These are phyloP conservation scores for Leptonema lineaticorne DNA, from an alignment of 1,140 invertebrate genomes.

Conservation along the genomic window DNA sequence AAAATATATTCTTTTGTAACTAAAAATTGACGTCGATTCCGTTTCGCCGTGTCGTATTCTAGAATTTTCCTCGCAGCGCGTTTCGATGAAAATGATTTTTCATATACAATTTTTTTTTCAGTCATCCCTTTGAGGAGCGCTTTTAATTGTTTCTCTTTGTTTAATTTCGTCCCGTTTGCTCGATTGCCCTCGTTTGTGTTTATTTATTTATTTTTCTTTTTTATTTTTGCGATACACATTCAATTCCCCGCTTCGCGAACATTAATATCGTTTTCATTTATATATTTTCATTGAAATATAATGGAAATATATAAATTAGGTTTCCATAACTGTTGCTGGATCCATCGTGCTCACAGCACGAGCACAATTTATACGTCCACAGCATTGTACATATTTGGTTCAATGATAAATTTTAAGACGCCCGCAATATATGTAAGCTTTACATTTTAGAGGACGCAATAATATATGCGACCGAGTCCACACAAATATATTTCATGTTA, in stretches of 20 bases:
- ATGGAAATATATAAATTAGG: too few species aligned
- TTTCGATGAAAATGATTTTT: constrained; percentile 2
- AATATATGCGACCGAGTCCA: too few species aligned
- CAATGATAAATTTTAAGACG: too few species aligned
- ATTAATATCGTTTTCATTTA: not conserved
- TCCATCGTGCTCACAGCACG: too few species aligned
- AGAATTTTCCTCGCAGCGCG: not conserved
- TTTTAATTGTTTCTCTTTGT: not conserved
- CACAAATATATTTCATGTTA: too few species aligned
- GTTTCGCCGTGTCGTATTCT: too few species aligned
- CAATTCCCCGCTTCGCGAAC: not conserved
- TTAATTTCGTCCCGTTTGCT: not conserved
- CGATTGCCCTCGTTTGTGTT: not conserved
- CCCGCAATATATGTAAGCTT: too few species aligned
- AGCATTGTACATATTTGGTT: too few species aligned
- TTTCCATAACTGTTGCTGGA: too few species aligned
- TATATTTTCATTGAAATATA: too few species aligned
- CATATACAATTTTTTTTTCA: not conserved
- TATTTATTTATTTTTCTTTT: not conserved
- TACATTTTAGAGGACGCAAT: too few species aligned
- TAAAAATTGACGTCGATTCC: not conserved
- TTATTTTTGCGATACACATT: not conserved
- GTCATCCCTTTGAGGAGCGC: not conserved
- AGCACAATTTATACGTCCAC: too few species aligned
- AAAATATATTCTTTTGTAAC: not conserved